Percentiles rank a stretch among this genome's conserved stretches.
Conservation (phyloP, 2,113 vertebrate genomes). For the Procavia capensis region DNA sequence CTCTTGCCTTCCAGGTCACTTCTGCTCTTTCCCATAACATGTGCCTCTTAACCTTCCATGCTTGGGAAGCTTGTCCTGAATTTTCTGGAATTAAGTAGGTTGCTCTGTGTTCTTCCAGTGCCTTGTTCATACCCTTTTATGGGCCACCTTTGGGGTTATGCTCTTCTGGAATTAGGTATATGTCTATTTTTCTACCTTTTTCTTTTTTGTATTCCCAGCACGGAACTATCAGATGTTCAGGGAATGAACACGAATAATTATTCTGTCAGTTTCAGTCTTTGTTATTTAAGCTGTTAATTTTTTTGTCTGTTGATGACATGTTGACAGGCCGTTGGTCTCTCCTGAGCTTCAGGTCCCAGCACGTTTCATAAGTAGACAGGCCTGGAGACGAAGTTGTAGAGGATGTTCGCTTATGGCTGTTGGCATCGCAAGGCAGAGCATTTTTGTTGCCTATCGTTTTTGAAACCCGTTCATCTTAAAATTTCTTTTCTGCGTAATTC, state of each 20-base stretch:
- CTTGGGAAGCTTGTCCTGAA: neutral
- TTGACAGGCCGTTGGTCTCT: neutral
- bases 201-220: neutral
- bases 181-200: neutral
- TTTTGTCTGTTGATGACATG: neutral
- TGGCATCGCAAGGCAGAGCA: slow-evolving; percentile 1
- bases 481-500: neutral
- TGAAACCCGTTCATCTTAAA: neutral
- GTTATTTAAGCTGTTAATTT: neutral
- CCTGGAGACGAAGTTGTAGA: neutral
- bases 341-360: neutral
- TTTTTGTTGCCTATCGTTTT: neutral
- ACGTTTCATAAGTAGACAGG: neutral
- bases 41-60: neutral
- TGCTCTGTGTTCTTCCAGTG: neutral
- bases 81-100: neutral
- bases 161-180: neutral
- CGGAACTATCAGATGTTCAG: neutral
- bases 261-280: slow-evolving; percentile 17
- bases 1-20: neutral
- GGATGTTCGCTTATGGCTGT: neutral
- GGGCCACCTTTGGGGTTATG: neutral
- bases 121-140: neutral
- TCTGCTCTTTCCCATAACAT: neutral
- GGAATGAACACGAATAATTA: neutral